Base-by-base conservation (phyloP, 2,113 vertebrate species). In the Siniperca chuatsi region DNA sequence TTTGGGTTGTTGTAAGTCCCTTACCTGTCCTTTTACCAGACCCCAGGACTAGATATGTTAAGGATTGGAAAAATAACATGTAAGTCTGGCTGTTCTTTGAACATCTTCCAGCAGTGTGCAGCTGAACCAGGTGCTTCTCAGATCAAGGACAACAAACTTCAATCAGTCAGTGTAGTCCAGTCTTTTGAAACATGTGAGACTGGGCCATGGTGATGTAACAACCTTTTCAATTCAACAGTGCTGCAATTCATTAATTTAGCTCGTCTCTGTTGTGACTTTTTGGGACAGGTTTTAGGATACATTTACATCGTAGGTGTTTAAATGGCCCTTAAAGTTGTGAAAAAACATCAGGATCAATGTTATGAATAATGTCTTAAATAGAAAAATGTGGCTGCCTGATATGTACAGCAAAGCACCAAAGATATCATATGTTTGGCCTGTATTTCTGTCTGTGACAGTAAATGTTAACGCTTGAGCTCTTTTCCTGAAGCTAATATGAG, bases 81-180 rank as follows among this genome's bases (percentile, higher is more conserved):
- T 33, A 21, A 48, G 23, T 35, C 44, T 65, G n/a, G 15, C 0
- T 76, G 21, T 6, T 16, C 10, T 35, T 6, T 35, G 37, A 11
- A 33, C 8, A 57, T 79, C 20, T 76, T 84, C 61, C 40, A 78
- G 48, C 15, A 74, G 74, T 33, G 62, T 81, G 66, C 50, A 52
- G 46, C 67, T 71, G 42, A 71, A 35, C 62, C 21, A 80, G 40
- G 16, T 69, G 46, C 33, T 58, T 66, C 60, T 82, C 16, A 62
- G 21, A 75, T 68, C 15, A 57, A 60, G 67, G 66, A 82, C 1
- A 61, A 61, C 15, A 58, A 68, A 64, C 67, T 58, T 78, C 5
- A 77, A 5, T 52, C 54, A 29, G 4, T 60, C 52, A 1, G 21
- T 37, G 50, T 64, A 9, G 21, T n/a, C 6, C 42, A 29, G 55